These are phyloP conservation scores for Rhodinocichla rosea DNA, from an alignment of 2,113 vertebrate species.

Conservation along the genomic window DNA sequence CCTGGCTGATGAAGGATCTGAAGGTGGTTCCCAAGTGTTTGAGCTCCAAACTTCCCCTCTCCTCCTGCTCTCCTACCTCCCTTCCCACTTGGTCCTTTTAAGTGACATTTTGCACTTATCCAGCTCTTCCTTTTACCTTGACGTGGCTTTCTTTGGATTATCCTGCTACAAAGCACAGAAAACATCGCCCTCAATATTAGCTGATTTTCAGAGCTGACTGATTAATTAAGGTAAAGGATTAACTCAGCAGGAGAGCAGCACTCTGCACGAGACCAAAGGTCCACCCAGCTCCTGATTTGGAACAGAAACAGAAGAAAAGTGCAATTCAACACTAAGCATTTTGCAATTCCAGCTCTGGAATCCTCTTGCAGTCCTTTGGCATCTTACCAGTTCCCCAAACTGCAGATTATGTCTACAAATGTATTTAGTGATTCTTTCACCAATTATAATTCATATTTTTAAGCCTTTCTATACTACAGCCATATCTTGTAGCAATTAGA, in stretches of 20 bases:
- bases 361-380: not conserved
- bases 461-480: not conserved
- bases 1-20: not conserved
- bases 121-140: not conserved
- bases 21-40: not conserved
- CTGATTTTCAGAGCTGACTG: not conserved
- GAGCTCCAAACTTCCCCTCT: not conserved
- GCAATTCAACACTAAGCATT: not conserved
- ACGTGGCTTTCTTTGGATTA: not conserved
- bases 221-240: not conserved
- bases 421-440: not conserved
- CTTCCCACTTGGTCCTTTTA: not conserved
- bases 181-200: not conserved
- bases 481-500: not conserved
- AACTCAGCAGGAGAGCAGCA: not conserved
- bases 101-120: not conserved
- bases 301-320: not conserved
- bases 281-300: not conserved
- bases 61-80: not conserved
- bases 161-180: not conserved
- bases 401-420: not conserved
- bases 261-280: not conserved
- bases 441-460: not conserved
- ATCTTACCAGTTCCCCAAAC: not conserved
- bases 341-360: not conserved